Evolutionary conservation across 2,797 vertebrate species (phyloP).

Genomic region (Micropoecilia bifurca): DNA sequence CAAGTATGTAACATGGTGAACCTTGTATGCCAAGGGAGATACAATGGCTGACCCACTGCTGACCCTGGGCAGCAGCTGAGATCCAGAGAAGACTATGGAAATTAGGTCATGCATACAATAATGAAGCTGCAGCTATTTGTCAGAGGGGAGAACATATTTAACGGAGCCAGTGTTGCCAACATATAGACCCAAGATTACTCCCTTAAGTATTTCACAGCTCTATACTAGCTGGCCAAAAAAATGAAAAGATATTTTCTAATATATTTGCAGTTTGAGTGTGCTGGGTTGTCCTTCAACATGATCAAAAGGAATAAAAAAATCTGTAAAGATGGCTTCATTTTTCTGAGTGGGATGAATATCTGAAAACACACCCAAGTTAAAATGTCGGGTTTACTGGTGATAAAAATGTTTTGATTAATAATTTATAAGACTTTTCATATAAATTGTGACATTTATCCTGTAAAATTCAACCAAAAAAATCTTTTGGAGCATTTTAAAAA

Average conservation of each 20-base stretch:
- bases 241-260: constrained; percentile 18
- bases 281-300: neutral
- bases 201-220: constrained; percentile 3
- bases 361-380: neutral
- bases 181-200: constrained; percentile 9
- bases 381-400: neutral
- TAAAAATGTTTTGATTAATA: neutral
- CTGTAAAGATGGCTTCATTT: neutral
- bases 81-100: constrained; percentile 4
- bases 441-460: neutral
- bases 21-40: constrained; percentile 18
- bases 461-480: neutral
- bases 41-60: constrained; percentile 25
- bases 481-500: neutral
- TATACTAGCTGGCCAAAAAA: neutral
- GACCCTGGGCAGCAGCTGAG: constrained; percentile 50
- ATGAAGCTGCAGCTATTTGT: constrained; percentile 23
- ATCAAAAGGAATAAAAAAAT: neutral
- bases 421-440: neutral
- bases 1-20: constrained; percentile 18
- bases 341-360: neutral
- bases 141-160: constrained; percentile 26
- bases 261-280: constrained; percentile 11
- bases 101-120: constrained; percentile 41
- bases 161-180: constrained; percentile 10